Evolutionary conservation across 2,797 vertebrate genomes (phyloP).

Genomic region (Syngnathus rostellatus): DNA sequence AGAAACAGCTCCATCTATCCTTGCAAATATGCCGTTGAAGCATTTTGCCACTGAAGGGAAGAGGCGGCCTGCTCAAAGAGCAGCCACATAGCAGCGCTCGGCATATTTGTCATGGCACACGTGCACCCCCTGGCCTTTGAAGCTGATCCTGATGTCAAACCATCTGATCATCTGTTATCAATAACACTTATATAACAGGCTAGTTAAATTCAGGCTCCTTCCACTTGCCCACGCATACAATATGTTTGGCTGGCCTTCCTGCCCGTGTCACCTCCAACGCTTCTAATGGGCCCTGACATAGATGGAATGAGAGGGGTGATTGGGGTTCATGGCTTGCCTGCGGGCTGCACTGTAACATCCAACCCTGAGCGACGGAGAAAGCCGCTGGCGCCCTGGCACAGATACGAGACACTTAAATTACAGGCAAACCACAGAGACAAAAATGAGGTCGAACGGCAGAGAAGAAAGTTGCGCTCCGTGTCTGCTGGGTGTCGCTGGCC

Average conservation of each 20-base stretch:
- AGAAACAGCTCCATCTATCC: too few relatives aligned
- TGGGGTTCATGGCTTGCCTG: constrained; percentile 26
- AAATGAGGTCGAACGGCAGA: not conserved
- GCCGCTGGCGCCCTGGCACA: constrained; percentile 10
- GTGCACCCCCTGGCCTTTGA: constrained; percentile 1
- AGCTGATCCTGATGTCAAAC: constrained; percentile 7
- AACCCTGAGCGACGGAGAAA: constrained; percentile 26
- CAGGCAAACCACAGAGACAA: constrained; percentile 9
- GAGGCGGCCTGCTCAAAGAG: not conserved
- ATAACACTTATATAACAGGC: constrained; percentile 44
- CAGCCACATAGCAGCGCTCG: not conserved
- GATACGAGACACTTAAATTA: constrained; percentile 22
- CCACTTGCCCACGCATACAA: constrained; percentile 50
- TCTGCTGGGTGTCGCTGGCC: constrained; percentile 49
- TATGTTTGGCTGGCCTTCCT: constrained; percentile 40
- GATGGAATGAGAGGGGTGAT: constrained; percentile 46
- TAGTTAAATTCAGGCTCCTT: constrained; percentile 21
- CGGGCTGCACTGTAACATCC: constrained; percentile 37
- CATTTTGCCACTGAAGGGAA: not conserved
- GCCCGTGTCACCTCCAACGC: constrained; percentile 44
- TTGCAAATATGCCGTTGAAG: not conserved
- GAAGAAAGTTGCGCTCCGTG: constrained; percentile 35
- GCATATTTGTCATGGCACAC: not conserved
- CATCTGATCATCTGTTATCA: constrained; percentile 42
- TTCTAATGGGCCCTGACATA: constrained; percentile 54